These are phyloP conservation scores for Colaptes auratus DNA, from an alignment of 2,113 vertebrate species.

Conservation along the genomic window DNA sequence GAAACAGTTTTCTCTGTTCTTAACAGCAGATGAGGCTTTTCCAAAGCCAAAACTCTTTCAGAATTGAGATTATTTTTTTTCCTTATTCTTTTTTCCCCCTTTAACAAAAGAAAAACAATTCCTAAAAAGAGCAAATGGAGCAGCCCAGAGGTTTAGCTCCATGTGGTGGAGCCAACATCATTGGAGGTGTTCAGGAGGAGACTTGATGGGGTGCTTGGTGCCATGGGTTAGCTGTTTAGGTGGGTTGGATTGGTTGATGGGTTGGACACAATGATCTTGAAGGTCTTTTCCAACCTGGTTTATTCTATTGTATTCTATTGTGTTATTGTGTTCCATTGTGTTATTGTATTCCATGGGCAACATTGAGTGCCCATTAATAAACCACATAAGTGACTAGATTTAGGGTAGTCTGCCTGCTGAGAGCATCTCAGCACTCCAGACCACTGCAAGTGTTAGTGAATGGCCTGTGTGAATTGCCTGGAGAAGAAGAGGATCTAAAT, in stretches of 20 bases:
- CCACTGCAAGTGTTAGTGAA: background rate
- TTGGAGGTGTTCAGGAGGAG: too few species aligned
- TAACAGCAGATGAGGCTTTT: fast-evolving
- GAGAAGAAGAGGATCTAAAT: background rate
- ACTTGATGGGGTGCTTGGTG: too few species aligned
- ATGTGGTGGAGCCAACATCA: too few species aligned
- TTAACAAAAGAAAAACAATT: background rate
- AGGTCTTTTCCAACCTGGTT: too few species aligned
- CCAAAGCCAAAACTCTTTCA: background rate
- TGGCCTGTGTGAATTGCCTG: background rate
- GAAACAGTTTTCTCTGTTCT: background rate
- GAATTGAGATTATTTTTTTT: background rate
- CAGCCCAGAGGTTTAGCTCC: fast-evolving
- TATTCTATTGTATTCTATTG: too few species aligned
- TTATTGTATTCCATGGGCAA: fast-evolving
- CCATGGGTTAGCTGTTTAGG: too few species aligned
- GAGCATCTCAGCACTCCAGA: background rate
- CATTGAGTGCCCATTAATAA: background rate
- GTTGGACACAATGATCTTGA: too few species aligned
- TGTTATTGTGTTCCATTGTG: too few species aligned
- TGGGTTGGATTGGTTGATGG: too few species aligned
- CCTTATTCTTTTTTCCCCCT: background rate
- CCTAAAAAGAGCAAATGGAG: background rate
- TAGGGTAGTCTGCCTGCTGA: background rate
- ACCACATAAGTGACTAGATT: background rate